Conservation (phyloP, 2,113 vertebrate species). For the Saimiri boliviensis region DNA sequence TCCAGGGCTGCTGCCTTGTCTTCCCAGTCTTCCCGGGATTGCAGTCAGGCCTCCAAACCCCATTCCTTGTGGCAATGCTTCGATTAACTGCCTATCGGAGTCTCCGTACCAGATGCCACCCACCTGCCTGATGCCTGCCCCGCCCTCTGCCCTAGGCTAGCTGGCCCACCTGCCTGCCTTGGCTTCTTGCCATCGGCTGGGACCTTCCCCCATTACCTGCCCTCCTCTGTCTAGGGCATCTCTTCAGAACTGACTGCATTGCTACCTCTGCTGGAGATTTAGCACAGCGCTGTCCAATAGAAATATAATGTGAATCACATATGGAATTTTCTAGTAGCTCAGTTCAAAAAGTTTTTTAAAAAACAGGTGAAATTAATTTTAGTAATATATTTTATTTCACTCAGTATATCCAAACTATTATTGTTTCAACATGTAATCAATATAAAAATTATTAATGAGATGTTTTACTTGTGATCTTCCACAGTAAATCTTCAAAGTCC, state of each 20-base stretch:
- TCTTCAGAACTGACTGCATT: not conserved
- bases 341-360: not conserved
- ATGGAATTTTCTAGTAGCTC: slow-evolving; percentile 37
- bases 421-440: not conserved
- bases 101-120: not conserved
- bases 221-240: not conserved
- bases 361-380: slow-evolving; percentile 41
- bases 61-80: not conserved
- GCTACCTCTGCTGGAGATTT: not conserved
- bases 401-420: slow-evolving; percentile 18
- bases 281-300: not conserved
- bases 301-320: slow-evolving; percentile 16
- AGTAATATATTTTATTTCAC: slow-evolving; percentile 35
- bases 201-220: not conserved
- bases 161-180: not conserved
- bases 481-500: not conserved
- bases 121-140: not conserved
- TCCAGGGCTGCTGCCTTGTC: not conserved
- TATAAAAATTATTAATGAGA: slow-evolving; percentile 20
- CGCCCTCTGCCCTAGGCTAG: not conserved
- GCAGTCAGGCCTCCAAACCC: not conserved
- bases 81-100: not conserved
- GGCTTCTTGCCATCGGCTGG: not conserved
- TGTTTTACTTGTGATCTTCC: not conserved
- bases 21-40: not conserved